A percentile compares a stretch with the other conserved stretches of the same genome.
Evolutionary conservation across 2,888 invertebrate species (phyloP).

Genomic region (Nymphalis polychloros): DNA sequence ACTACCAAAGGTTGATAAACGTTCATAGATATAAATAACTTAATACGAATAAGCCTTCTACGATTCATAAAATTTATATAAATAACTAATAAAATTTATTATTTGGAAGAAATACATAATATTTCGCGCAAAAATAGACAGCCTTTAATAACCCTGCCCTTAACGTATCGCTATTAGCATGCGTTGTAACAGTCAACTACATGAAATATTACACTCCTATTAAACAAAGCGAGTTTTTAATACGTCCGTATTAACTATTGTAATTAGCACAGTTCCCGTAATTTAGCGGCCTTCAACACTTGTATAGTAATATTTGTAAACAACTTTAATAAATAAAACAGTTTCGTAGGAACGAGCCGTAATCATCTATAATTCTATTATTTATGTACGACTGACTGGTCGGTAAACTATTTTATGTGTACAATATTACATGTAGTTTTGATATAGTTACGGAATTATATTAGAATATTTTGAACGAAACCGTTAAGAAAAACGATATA

Average conservation of each 20-base stretch:
- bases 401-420: background rate
- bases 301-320: slow-evolving; percentile 47
- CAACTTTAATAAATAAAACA: slow-evolving; percentile 30
- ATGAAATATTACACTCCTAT: slow-evolving; percentile 48
- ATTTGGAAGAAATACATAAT: background rate
- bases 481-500: no score
- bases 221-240: slow-evolving; percentile 51
- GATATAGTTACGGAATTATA: no score
- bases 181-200: slow-evolving; percentile 14
- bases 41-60: no score
- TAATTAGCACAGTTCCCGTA: slow-evolving; percentile 63
- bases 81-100: background rate
- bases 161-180: slow-evolving; percentile 5
- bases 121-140: slow-evolving; percentile 25
- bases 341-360: slow-evolving; percentile 10
- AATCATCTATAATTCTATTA: slow-evolving; percentile 4
- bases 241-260: slow-evolving; percentile 69
- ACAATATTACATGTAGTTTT: no score
- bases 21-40: no score
- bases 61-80: no score
- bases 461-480: no score
- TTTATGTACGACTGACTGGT: slow-evolving; percentile 9
- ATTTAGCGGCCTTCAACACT: slow-evolving; percentile 57
- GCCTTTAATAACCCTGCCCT: slow-evolving; percentile 28
- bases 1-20: no score